Conservation (phyloP, 2,113 vertebrate species). For the Microtus montanus region DNA sequence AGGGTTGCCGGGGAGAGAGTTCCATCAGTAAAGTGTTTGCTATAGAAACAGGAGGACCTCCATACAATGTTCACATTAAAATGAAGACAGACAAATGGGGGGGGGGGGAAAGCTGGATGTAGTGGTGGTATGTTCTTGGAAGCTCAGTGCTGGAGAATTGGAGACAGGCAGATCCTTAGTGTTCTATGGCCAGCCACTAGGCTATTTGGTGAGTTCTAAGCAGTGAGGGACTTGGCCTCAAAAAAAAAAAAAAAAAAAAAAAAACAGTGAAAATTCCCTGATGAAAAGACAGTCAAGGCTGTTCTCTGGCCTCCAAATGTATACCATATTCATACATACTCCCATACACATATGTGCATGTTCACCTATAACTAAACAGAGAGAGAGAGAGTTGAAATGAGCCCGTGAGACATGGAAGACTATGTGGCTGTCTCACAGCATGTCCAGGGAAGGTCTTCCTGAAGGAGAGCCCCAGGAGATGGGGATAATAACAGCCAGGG, state of each 20-base stretch:
- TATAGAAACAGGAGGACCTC: neutral
- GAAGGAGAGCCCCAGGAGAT: neutral
- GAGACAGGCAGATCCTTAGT: neutral
- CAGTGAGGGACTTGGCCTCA: neutral
- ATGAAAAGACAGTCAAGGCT: neutral
- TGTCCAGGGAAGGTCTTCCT: neutral
- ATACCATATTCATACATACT: too few relatives aligned
- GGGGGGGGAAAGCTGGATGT: neutral
- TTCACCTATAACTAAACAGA: neutral
- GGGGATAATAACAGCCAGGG: neutral
- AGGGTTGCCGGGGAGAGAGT: too few relatives aligned
- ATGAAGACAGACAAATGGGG: neutral
- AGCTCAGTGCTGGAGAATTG: neutral
- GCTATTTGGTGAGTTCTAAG: neutral
- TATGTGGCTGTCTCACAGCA: fast-evolving
- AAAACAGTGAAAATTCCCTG: neutral
- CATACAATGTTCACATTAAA: neutral
- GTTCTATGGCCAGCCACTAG: neutral
- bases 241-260: neutral
- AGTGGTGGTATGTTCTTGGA: neutral
- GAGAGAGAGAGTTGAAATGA: neutral
- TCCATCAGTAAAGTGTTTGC: neutral
- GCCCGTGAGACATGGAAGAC: neutral
- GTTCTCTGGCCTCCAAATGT: neutral
- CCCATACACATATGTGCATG: neutral